These are phyloP conservation scores for Apantesis nais DNA, from an alignment of 2,888 invertebrate genomes.

Conservation along the genomic window DNA sequence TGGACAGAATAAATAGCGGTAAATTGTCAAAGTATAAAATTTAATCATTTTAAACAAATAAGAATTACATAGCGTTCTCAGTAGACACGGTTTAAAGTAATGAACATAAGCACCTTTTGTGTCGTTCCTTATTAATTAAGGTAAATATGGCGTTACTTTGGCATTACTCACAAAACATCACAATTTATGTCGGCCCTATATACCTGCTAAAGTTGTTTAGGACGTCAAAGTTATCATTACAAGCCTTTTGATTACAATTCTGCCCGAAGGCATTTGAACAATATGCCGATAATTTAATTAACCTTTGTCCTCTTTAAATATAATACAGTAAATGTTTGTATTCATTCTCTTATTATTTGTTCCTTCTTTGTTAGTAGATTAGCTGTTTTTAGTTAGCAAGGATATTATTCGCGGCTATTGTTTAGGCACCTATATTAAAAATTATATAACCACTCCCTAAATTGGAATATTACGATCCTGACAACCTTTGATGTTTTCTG, in stretches of 20 bases:
- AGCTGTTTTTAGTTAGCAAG: constrained; percentile 1
- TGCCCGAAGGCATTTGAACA: constrained; percentile 36
- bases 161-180: constrained; percentile 21
- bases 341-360: constrained; percentile 21
- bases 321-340: constrained; percentile 34
- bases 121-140: constrained; percentile 9
- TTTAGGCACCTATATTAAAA: neutral
- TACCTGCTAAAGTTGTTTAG: constrained; percentile 33
- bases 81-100: neutral
- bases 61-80: constrained; percentile 2
- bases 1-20: neutral
- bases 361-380: constrained; percentile 11
- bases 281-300: constrained; percentile 47
- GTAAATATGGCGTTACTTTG: constrained; percentile 15
- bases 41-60: neutral
- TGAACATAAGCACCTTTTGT: neutral
- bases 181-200: constrained; percentile 9
- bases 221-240: constrained; percentile 35
- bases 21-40: neutral
- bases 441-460: neutral
- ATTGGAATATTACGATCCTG: neutral
- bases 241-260: constrained; percentile 44
- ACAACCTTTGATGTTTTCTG: neutral
- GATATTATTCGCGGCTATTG: neutral
- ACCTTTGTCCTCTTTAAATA: constrained; percentile 41